Evolutionary conservation across 2,888 invertebrate genomes (phyloP).

Genomic region (Cerceris rybyensis): DNA sequence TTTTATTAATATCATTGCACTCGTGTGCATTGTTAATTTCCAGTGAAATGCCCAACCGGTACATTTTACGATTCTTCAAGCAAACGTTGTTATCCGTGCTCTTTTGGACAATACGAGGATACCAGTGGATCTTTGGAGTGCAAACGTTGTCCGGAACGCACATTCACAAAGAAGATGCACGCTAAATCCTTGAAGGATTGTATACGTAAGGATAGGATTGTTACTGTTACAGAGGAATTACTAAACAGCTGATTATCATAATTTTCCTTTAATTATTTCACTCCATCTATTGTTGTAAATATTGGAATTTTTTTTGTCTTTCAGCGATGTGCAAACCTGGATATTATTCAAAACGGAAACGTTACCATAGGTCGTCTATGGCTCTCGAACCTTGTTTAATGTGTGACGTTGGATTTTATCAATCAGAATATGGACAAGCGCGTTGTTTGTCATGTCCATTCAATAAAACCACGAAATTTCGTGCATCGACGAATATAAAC

Average conservation of each 20-base stretch:
- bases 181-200: slow-evolving; percentile 83
- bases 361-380: slow-evolving; percentile 73
- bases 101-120: slow-evolving; percentile 85
- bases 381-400: slow-evolving; percentile 70
- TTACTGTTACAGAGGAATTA: neutral
- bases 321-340: slow-evolving; percentile 85
- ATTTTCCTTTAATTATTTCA: too few relatives aligned
- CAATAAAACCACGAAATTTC: slow-evolving; percentile 82
- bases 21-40: slow-evolving; percentile 47
- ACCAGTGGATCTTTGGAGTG: slow-evolving; percentile 84
- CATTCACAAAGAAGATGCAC: slow-evolving; percentile 84
- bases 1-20: too few relatives aligned
- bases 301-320: slow-evolving; percentile 5
- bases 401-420: slow-evolving; percentile 84
- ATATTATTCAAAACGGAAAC: slow-evolving; percentile 76
- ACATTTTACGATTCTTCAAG: slow-evolving; percentile 84
- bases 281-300: neutral
- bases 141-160: slow-evolving; percentile 83
- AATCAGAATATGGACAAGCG: slow-evolving; percentile 84
- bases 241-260: neutral
- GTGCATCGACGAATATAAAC: slow-evolving; percentile 80
- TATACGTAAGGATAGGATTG: slow-evolving; percentile 82
- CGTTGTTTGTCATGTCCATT: slow-evolving; percentile 84
- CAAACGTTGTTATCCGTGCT: slow-evolving; percentile 85
- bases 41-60: slow-evolving; percentile 86